These are phyloP conservation scores for Mesembrinibis cayennensis DNA, from an alignment of 2,113 vertebrate species.

Conservation along the genomic window DNA sequence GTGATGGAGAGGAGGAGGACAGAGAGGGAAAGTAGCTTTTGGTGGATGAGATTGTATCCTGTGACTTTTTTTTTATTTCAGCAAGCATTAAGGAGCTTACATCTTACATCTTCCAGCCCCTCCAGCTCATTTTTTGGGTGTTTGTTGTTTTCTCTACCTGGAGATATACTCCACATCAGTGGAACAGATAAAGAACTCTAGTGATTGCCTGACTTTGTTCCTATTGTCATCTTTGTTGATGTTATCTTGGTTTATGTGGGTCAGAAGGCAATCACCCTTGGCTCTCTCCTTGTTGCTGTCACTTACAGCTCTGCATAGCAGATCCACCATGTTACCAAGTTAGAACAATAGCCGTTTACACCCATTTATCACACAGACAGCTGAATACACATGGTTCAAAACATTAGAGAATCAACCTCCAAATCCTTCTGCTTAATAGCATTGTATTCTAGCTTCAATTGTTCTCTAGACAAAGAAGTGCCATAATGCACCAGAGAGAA, in stretches of 20 bases:
- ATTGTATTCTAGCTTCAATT: neutral
- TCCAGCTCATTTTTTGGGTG: neutral
- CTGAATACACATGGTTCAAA: slow-evolving; percentile 32
- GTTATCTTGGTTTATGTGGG: slow-evolving; percentile 6
- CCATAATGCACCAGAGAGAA: neutral
- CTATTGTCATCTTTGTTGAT: neutral
- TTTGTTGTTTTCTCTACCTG: neutral
- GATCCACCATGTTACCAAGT: neutral
- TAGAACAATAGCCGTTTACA: slow-evolving; percentile 30
- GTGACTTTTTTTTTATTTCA: neutral
- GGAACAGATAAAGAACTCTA: neutral
- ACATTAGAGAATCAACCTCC: neutral
- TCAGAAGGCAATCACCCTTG: neutral
- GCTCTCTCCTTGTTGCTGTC: neutral
- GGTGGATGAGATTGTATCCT: neutral
- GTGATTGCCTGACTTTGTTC: neutral
- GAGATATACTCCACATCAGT: neutral
- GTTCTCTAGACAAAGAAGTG: slow-evolving; percentile 10
- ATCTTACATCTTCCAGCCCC: neutral
- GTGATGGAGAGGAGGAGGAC: neutral
- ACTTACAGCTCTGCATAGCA: neutral
- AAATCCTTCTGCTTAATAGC: neutral
- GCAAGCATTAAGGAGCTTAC: neutral
- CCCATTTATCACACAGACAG: slow-evolving; percentile 22
- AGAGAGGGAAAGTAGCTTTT: neutral